A percentile compares a stretch with the other conserved stretches of the same genome.
Conservation (phyloP, 1,140 invertebrate species). For the Pachyrhynchus sulphureomaculatus region DNA sequence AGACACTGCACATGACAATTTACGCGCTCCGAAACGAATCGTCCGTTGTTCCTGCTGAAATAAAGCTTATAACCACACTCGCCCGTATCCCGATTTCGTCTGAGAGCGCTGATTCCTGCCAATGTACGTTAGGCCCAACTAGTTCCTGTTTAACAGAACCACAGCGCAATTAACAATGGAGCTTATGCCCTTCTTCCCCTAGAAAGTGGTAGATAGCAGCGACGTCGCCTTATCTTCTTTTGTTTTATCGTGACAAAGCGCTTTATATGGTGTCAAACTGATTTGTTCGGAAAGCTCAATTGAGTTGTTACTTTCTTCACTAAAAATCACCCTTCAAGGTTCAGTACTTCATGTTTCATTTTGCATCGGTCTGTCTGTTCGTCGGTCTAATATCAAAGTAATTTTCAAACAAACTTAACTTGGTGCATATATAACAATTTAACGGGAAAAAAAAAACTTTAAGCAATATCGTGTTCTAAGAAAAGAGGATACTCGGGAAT, state of each 20-base stretch:
- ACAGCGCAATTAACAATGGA: constrained; percentile 26
- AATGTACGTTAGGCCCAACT: constrained; percentile 12
- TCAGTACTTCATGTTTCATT: no score
- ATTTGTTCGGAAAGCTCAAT: background rate
- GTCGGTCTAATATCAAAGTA: no score
- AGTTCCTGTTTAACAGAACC: constrained; percentile 29
- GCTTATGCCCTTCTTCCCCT: constrained; percentile 15
- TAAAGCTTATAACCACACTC: constrained; percentile 8
- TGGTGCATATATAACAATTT: no score
- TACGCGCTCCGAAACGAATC: constrained; percentile 14
- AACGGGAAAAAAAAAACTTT: no score
- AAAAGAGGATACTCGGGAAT: no score
- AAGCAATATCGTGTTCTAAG: no score
- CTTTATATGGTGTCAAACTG: background rate
- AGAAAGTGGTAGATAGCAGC: background rate
- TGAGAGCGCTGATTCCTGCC: constrained; percentile 24
- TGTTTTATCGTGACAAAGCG: constrained; percentile 10
- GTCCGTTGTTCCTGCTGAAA: background rate
- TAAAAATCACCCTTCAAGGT: no score
- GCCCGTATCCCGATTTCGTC: constrained; percentile 18
- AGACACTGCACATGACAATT: constrained; percentile 22
- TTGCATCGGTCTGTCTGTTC: no score
- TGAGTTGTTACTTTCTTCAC: no score
- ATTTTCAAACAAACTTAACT: no score
- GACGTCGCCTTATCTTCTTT: constrained; percentile 13